Evolutionary conservation across 2,888 invertebrate species (phyloP).

Genomic region (Dryadula phaetusa): DNA sequence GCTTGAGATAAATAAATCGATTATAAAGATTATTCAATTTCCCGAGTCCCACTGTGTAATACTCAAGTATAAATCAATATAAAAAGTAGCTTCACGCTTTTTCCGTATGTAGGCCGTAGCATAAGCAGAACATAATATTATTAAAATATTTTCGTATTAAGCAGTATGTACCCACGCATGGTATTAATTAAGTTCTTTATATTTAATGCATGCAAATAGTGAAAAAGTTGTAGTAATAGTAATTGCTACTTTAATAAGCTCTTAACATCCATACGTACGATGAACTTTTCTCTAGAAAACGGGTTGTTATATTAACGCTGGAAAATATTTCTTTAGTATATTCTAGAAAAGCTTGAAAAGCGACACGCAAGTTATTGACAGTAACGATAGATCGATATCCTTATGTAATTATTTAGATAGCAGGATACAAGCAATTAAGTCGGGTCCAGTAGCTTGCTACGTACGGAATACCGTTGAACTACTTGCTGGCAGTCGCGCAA

Average conservation of each 20-base stretch:
- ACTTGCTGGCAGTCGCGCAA: slow-evolving; percentile 66
- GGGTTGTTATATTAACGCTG: slow-evolving; percentile 19
- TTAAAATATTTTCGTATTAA: slow-evolving; percentile 1
- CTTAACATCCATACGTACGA: slow-evolving; percentile 13
- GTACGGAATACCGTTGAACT: slow-evolving; percentile 52
- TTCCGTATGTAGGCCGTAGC: neutral
- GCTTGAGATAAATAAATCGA: no score
- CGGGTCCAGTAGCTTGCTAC: slow-evolving; percentile 39
- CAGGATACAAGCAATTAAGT: slow-evolving; percentile 73
- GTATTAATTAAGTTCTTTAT: neutral
- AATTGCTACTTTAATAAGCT: slow-evolving; percentile 7
- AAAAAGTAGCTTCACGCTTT: neutral
- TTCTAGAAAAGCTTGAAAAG: slow-evolving; percentile 36
- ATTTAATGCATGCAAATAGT: slow-evolving; percentile 13
- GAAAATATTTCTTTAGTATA: slow-evolving; percentile 39
- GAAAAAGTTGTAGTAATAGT: slow-evolving; percentile 12
- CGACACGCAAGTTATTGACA: slow-evolving; percentile 46
- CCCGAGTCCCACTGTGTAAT: no score
- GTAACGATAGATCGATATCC: slow-evolving; percentile 53
- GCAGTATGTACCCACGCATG: neutral
- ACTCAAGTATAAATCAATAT: neutral
- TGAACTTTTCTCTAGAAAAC: slow-evolving; percentile 18
- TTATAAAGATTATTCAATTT: no score
- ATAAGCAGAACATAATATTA: neutral
- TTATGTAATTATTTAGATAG: slow-evolving; percentile 62